Percentiles rank a stretch among this genome's conserved stretches.
These are phyloP conservation scores for Hippasteria phrygiana DNA, from an alignment of 53 echinoderm and acorn worm genomes.

Conservation along the genomic window DNA sequence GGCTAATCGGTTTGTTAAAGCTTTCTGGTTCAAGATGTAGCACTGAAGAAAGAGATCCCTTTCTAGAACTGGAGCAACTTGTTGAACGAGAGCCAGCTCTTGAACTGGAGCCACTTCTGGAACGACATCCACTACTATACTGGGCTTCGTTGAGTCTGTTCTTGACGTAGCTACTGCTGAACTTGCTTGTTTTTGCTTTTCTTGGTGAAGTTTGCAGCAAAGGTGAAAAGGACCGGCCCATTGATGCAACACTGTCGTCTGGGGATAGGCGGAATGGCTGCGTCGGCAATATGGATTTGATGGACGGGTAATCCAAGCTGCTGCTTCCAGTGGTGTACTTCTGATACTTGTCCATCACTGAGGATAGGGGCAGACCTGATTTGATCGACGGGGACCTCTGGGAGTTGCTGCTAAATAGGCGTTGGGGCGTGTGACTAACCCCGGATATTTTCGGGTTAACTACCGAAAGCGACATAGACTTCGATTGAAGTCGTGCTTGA, in stretches of 20 bases:
- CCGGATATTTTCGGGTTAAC: background rate
- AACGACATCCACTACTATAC: background rate
- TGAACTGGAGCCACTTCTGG: background rate
- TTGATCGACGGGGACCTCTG: background rate
- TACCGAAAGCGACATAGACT: background rate
- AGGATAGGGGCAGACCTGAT: background rate
- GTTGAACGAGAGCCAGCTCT: background rate
- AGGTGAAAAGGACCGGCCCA: background rate
- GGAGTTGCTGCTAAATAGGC: background rate
- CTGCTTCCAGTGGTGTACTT: background rate
- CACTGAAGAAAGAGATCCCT: too few species aligned
- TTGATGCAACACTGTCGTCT: background rate
- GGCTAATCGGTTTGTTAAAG: too few species aligned
- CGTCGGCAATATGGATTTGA: background rate
- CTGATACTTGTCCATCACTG: background rate
- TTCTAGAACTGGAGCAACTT: background rate
- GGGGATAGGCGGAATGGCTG: background rate
- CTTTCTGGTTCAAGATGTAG: background rate
- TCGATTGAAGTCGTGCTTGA: background rate
- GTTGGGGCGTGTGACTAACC: too few species aligned
- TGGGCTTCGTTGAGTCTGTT: too few species aligned
- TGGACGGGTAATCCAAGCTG: background rate
- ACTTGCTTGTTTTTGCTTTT: too few species aligned
- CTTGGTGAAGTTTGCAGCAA: too few species aligned
- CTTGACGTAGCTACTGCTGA: too few species aligned